A percentile compares a stretch with the other conserved stretches of the same genome.
Evolutionary conservation across 2,113 vertebrate genomes (phyloP).

Genomic region (Xiphorhynchus elegans): DNA sequence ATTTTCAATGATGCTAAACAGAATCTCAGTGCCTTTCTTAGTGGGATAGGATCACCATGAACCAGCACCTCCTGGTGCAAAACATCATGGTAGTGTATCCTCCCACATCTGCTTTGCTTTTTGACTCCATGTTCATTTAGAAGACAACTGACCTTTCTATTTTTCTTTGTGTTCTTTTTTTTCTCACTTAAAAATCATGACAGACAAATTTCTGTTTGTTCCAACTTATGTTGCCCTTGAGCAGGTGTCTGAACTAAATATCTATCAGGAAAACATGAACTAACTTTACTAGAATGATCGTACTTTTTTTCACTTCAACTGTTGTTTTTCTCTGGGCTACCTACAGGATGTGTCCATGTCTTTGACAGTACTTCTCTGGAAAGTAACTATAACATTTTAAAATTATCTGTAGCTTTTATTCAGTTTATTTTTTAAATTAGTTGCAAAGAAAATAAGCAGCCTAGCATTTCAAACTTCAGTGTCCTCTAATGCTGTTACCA

Average conservation of each 20-base stretch:
- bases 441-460: not conserved
- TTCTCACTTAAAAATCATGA: not conserved
- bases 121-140: not conserved
- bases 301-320: not conserved
- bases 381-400: not conserved
- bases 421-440: not conserved
- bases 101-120: not conserved
- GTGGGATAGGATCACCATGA: not conserved
- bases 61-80: not conserved
- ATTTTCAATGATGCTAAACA: rapidly evolving
- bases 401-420: not conserved
- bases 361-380: not conserved
- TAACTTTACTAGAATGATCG: not conserved
- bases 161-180: not conserved
- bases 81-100: not conserved
- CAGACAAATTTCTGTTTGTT: not conserved
- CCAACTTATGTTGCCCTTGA: not conserved
- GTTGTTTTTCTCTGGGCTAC: not conserved
- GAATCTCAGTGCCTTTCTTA: not conserved
- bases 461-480: not conserved
- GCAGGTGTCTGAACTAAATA: not conserved
- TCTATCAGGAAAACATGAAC: not conserved
- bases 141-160: not conserved
- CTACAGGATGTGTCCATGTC: rapidly evolving
- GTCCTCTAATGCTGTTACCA: not conserved